Conservation (phyloP, 2,888 invertebrate species). For the Bimastos eiseni region DNA sequence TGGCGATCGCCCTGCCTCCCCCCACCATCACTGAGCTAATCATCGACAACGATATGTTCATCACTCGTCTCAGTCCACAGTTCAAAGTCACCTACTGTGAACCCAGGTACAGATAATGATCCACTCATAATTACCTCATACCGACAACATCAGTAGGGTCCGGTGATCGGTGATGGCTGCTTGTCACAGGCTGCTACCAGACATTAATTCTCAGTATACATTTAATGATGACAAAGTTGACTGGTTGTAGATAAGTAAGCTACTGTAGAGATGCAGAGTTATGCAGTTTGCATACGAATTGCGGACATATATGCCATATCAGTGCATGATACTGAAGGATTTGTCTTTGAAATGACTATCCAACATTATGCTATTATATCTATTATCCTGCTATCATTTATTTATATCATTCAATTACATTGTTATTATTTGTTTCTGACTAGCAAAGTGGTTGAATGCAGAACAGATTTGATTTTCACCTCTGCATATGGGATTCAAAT, state of each 20-base stretch:
- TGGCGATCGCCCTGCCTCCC: constrained; percentile 93
- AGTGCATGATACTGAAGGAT: too few species aligned
- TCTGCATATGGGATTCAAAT: neutral
- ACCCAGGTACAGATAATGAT: constrained; percentile 72
- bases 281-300: too few species aligned
- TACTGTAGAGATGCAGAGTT: too few species aligned
- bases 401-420: neutral
- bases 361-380: neutral
- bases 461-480: neutral
- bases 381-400: neutral
- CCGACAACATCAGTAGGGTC: neutral
- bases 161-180: neutral
- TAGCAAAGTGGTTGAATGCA: neutral
- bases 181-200: neutral
- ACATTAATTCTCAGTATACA: neutral
- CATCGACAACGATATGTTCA: constrained; percentile 82
- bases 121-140: neutral
- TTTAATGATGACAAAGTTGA: neutral
- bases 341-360: too few species aligned
- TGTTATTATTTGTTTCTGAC: neutral
- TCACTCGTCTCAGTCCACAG: constrained; percentile 91
- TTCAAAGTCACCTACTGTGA: constrained; percentile 96
- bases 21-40: constrained; percentile 95
- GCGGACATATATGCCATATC: too few species aligned
- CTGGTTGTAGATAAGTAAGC: too few species aligned